These are phyloP conservation scores for Lemur catta DNA, from an alignment of 2,797 vertebrate species.

Conservation along the genomic window DNA sequence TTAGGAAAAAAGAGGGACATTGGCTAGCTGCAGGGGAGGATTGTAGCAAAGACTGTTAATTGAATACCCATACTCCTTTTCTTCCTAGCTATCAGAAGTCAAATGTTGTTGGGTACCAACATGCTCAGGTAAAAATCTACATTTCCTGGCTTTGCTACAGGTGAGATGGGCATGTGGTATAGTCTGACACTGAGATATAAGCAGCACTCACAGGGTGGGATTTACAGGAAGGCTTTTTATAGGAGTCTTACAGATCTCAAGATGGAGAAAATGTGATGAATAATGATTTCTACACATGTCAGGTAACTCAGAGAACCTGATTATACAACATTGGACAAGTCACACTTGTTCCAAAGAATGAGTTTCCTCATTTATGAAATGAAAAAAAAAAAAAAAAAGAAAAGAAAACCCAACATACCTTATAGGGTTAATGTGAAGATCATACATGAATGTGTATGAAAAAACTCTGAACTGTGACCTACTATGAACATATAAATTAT, in stretches of 20 bases:
- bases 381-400: neutral
- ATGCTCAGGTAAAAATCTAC: neutral
- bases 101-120: neutral
- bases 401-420: neutral
- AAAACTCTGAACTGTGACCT: slow-evolving; percentile 4
- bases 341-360: neutral
- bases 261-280: neutral
- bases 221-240: neutral
- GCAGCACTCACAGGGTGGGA: neutral
- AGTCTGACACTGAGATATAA: neutral
- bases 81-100: neutral
- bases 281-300: slow-evolving; percentile 32
- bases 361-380: slow-evolving; percentile 22
- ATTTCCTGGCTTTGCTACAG: neutral
- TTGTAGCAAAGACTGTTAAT: neutral
- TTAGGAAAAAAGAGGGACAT: neutral
- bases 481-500: neutral
- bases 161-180: neutral
- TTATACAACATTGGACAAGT: neutral
- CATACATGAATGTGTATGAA: neutral
- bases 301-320: slow-evolving; percentile 5
- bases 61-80: neutral
- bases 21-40: neutral
- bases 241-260: neutral
- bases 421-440: neutral